Evolutionary conservation across 2,797 vertebrate genomes (phyloP).

Genomic region (Carduelis carduelis): DNA sequence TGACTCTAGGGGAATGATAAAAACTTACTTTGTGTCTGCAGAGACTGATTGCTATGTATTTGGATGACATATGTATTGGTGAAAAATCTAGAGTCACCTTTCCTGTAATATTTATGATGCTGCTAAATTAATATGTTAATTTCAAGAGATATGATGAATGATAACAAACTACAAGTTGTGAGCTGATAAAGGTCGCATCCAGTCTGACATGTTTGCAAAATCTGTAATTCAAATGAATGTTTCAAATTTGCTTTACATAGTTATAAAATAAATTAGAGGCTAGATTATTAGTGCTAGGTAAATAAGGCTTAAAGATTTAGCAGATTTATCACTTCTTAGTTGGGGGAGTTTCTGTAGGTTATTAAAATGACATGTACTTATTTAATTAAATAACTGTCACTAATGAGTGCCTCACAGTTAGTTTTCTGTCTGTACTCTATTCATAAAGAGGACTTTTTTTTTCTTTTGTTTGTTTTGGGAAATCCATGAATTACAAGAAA

Average conservation of each 20-base stretch:
- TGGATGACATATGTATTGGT: neutral
- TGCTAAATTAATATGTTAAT: neutral
- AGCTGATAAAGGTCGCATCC: neutral
- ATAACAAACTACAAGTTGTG: neutral
- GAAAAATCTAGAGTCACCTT: conserved; percentile 10
- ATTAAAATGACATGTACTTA: neutral
- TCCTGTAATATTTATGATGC: neutral
- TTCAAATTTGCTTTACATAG: neutral
- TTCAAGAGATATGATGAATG: neutral
- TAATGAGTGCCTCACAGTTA: neutral
- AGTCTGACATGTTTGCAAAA: neutral
- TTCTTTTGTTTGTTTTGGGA: neutral
- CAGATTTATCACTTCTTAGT: neutral
- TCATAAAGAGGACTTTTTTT: neutral
- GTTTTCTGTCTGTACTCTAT: neutral
- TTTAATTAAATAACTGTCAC: neutral
- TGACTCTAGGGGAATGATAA: conserved; percentile 1
- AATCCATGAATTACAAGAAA: neutral
- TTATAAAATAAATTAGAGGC: neutral
- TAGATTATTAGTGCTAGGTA: neutral
- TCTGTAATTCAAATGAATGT: neutral
- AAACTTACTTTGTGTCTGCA: neutral
- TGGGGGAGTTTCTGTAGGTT: neutral
- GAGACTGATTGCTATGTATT: neutral
- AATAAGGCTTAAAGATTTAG: neutral